Evolutionary conservation across 2,888 invertebrate genomes (phyloP).

Genomic region (Leuctra nigra): DNA sequence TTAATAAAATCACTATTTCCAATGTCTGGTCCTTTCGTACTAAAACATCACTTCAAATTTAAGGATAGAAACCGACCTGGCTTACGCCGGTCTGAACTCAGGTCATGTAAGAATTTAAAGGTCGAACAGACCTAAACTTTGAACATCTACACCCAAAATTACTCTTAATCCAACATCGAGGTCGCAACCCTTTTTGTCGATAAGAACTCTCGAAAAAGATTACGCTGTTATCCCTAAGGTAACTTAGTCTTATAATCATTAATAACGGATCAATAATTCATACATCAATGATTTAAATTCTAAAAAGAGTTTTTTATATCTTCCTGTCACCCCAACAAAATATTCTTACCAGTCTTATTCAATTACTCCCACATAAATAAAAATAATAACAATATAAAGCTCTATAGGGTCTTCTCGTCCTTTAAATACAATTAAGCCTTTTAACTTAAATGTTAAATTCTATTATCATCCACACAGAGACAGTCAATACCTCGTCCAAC

Average conservation of each 20-base stretch:
- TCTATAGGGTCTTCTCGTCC: no score
- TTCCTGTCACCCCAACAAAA: constrained; percentile 61
- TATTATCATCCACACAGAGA: no score
- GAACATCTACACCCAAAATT: no score
- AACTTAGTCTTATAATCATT: constrained; percentile 62
- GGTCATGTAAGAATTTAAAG: no score
- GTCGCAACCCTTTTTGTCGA: no score
- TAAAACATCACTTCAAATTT: no score
- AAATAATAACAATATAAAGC: constrained; percentile 48
- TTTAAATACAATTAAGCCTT: constrained; percentile 58
- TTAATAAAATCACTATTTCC: constrained; percentile 48
- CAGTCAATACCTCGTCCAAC: no score
- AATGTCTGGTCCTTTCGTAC: constrained; percentile 69
- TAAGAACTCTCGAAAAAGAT: constrained; percentile 68
- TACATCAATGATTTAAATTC: constrained; percentile 38
- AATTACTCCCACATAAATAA: constrained; percentile 37
- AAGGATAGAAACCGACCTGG: no score
- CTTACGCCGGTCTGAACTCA: no score
- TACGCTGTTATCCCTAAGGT: constrained; percentile 82
- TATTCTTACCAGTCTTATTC: constrained; percentile 39
- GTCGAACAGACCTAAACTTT: no score
- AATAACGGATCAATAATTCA: constrained; percentile 51
- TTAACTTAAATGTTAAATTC: constrained; percentile 55
- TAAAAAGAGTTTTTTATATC: constrained; percentile 44
- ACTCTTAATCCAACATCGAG: no score